Percentiles rank a stretch among this genome's conserved stretches.
Conservation (phyloP, 2,113 vertebrate species). For the Orthonyx spaldingii region DNA sequence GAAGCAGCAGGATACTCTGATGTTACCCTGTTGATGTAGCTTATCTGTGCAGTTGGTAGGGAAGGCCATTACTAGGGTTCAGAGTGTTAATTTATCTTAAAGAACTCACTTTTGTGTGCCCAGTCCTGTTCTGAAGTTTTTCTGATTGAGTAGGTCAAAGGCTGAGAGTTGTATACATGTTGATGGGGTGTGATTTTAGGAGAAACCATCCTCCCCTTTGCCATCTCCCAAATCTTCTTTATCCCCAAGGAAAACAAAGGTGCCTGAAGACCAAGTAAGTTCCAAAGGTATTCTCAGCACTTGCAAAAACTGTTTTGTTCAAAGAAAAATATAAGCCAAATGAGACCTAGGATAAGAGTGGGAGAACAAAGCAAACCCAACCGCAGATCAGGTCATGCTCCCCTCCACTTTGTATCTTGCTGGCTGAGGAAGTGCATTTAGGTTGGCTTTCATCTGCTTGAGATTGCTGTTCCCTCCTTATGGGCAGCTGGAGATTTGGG, state of each 20-base stretch:
- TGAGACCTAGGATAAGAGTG: not conserved
- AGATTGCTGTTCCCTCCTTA: not conserved
- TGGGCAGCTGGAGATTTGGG: not conserved
- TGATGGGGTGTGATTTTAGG: not conserved
- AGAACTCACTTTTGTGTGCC: not conserved
- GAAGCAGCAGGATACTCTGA: not conserved
- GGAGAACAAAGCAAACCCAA: not conserved
- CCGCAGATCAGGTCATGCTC: not conserved
- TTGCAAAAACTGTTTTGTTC: not conserved
- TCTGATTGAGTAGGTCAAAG: not conserved
- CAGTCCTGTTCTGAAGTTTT: not conserved
- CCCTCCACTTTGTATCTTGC: not conserved
- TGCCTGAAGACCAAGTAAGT: not conserved
- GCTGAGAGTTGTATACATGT: not conserved
- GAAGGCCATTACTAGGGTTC: not conserved
- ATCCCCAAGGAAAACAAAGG: not conserved
- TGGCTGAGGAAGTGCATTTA: not conserved
- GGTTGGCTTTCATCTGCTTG: conserved; percentile 5
- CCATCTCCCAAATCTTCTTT: not conserved
- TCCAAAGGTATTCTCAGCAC: not conserved
- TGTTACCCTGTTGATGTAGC: not conserved
- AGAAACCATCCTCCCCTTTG: not conserved
- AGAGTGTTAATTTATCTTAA: not conserved
- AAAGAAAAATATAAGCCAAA: not conserved
- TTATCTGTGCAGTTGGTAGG: not conserved